phyloP scores from a whole-genome alignment of 2,797 vertebrate genomes.

The Enteromius fasciolatus region DNA sequence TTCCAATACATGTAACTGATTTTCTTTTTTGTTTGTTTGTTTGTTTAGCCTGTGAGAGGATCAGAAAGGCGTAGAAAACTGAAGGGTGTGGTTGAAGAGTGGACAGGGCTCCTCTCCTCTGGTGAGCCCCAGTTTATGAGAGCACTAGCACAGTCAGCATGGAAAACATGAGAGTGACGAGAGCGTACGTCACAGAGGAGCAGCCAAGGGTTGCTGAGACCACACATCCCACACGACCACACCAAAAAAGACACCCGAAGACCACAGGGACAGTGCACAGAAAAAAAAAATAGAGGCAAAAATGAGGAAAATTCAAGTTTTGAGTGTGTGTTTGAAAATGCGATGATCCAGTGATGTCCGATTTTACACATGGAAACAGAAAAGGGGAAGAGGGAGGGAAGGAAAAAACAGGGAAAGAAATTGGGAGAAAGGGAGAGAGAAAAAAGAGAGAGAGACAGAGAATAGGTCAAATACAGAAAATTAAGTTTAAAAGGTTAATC shows the following conservation, averaged over 20 bases:
- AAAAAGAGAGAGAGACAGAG: slow-evolving; percentile 83
- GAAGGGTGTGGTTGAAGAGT: slow-evolving; percentile 68
- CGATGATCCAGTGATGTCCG: slow-evolving; percentile 87
- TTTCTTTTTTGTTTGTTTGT: slow-evolving; percentile 63
- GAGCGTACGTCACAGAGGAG: slow-evolving; percentile 83
- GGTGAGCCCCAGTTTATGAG: slow-evolving; percentile 84
- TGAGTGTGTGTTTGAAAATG: slow-evolving; percentile 76
- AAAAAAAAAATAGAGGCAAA: slow-evolving; percentile 44
- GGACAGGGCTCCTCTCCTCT: slow-evolving; percentile 70
- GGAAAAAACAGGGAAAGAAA: slow-evolving; percentile 67
- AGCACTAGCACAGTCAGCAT: slow-evolving; percentile 88
- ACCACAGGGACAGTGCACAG: slow-evolving; percentile 50
- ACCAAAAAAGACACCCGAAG: slow-evolving; percentile 43
- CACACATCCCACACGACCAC: slow-evolving; percentile 44
- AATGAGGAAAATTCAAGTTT: slow-evolving; percentile 60
- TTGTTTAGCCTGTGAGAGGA: slow-evolving; percentile 79
- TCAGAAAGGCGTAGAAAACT: slow-evolving; percentile 77
- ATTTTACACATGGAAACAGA: slow-evolving; percentile 79
- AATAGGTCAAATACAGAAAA: slow-evolving; percentile 95
- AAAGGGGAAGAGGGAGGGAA: slow-evolving; percentile 44
- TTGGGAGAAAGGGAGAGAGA: slow-evolving; percentile 73
- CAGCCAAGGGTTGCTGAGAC: slow-evolving; percentile 89
- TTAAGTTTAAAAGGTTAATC: slow-evolving; percentile 84
- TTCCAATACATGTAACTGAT: slow-evolving; percentile 69
- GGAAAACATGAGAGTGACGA: slow-evolving; percentile 89